Conservation (phyloP, 1,140 invertebrate genomes). For the Charaxes varanes region DNA sequence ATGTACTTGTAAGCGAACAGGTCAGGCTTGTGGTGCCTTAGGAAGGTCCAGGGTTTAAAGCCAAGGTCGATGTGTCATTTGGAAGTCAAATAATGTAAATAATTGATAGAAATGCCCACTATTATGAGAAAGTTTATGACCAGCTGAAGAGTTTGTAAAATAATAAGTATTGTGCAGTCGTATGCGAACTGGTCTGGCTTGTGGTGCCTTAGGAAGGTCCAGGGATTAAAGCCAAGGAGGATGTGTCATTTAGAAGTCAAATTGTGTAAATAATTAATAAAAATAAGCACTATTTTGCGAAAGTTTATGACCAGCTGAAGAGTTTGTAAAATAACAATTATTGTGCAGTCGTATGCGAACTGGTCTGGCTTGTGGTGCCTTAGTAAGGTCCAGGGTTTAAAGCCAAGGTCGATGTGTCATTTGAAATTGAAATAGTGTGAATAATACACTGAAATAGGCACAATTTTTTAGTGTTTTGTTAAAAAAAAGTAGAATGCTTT, state of each 20-base stretch:
- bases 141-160: too few relatives aligned
- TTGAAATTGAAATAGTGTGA: too few relatives aligned
- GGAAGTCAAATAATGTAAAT: too few relatives aligned
- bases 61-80: slow-evolving; percentile 17
- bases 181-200: slow-evolving; percentile 20
- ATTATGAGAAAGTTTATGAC: too few relatives aligned
- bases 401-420: slow-evolving; percentile 18
- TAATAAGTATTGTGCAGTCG: slow-evolving; percentile 29
- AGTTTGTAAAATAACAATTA: slow-evolving; percentile 28
- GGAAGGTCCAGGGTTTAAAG: slow-evolving; percentile 21
- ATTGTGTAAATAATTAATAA: too few relatives aligned
- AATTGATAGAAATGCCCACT: too few relatives aligned
- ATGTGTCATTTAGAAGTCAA: slow-evolving; percentile 7
- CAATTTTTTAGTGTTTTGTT: too few relatives aligned
- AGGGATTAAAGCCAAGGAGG: slow-evolving; percentile 22
- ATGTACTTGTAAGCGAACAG: slow-evolving; percentile 22
- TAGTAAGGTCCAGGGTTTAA: slow-evolving; percentile 20
- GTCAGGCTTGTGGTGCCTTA: slow-evolving; percentile 16
- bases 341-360: slow-evolving; percentile 24
- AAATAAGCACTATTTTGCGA: too few relatives aligned
- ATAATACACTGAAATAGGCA: too few relatives aligned
- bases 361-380: slow-evolving; percentile 15
- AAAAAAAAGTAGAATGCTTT: too few relatives aligned
- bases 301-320: too few relatives aligned
- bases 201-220: slow-evolving; percentile 18